phyloP scores from a whole-genome alignment of 2,888 invertebrate genomes.

The Chalcis sispes region DNA sequence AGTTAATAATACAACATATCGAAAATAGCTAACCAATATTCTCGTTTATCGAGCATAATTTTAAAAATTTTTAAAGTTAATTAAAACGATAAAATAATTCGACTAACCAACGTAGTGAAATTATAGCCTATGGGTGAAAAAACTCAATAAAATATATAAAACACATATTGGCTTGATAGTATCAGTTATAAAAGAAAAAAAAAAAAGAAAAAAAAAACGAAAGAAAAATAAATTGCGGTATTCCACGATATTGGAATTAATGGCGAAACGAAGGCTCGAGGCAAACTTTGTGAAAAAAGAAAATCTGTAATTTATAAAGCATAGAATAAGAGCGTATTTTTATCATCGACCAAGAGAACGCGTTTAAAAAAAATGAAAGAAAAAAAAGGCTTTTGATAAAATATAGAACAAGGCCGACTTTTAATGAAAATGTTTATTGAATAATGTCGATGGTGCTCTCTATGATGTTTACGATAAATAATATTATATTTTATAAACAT shows the following conservation, averaged over 20 bases:
- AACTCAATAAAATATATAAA: constrained; percentile 1
- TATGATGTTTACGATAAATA: no score
- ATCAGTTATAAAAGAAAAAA: neutral
- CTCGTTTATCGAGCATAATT: no score
- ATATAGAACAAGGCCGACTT: constrained; percentile 21
- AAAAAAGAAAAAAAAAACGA: no score
- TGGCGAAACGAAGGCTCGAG: neutral
- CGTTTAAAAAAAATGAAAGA: neutral
- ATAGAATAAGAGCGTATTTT: constrained; percentile 22
- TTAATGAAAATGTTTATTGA: neutral
- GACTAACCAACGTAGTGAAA: constrained; percentile 25
- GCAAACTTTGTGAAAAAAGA: neutral
- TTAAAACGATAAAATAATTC: constrained; percentile 10
- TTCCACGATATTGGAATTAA: constrained; percentile 28
- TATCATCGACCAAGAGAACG: no score
- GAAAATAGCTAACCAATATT: no score
- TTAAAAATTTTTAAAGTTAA: no score
- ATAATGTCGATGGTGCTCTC: neutral
- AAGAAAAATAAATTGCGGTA: constrained; percentile 11
- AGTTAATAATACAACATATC: no score
- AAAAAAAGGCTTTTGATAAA: constrained; percentile 23
- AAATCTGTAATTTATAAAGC: constrained; percentile 1
- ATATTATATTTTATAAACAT: no score
- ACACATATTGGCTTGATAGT: no score
- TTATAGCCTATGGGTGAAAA: neutral